Conservation (phyloP, 2,797 vertebrate species). For the Hyperoplus immaculatus region DNA sequence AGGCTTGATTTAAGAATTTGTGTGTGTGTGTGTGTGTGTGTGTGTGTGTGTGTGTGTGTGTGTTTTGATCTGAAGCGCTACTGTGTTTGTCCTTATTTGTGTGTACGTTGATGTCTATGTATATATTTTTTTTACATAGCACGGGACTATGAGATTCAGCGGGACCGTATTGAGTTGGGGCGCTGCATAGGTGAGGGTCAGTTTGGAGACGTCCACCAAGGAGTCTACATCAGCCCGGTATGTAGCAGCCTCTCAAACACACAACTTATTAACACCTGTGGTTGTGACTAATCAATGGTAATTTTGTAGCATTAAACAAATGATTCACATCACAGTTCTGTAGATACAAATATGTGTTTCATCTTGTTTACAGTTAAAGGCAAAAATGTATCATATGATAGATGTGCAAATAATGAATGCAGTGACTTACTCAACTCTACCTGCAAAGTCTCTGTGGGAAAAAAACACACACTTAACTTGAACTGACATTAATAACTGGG, state of each 20-base stretch:
- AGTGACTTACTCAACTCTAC: not conserved
- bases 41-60: slow-evolving; percentile 27
- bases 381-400: no score
- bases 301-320: not conserved
- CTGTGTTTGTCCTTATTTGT: slow-evolving; percentile 38
- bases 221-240: slow-evolving; percentile 95
- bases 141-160: slow-evolving; percentile 98
- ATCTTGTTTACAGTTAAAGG: not conserved
- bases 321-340: not conserved
- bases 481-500: slow-evolving; percentile 2
- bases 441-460: slow-evolving; percentile 7
- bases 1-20: slow-evolving; percentile 16
- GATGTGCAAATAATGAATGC: not conserved
- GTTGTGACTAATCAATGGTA: not conserved
- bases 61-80: not conserved
- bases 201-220: slow-evolving; percentile 98
- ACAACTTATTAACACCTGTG: not conserved
- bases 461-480: not conserved
- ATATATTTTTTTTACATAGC: slow-evolving; percentile 59
- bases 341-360: no score
- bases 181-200: slow-evolving; percentile 98
- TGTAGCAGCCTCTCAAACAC: slow-evolving; percentile 17
- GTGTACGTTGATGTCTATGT: slow-evolving; percentile 24
- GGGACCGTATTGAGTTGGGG: slow-evolving; percentile 95
- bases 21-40: slow-evolving; percentile 37